phyloP scores from a whole-genome alignment of 2,113 vertebrate species.

The Sula dactylatra region DNA sequence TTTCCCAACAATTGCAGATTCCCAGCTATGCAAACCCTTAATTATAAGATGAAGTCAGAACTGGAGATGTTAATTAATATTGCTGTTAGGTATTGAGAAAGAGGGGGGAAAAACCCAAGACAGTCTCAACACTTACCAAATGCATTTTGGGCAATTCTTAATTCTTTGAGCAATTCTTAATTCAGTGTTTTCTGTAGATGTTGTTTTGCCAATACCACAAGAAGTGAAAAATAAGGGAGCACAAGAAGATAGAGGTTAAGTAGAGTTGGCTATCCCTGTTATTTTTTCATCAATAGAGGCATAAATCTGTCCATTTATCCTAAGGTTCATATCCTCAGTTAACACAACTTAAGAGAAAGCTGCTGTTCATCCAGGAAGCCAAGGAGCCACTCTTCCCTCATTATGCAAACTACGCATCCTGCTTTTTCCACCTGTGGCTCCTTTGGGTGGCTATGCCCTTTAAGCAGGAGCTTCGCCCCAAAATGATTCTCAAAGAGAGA shows the following conservation, averaged over 20 bases:
- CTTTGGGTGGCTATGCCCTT: not conserved
- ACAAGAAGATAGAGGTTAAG: not conserved
- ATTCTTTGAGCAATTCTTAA: not conserved
- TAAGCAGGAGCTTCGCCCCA: not conserved
- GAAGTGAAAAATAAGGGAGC: not conserved
- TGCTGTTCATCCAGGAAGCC: not conserved
- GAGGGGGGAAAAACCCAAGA: not conserved
- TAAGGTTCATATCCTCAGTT: not conserved
- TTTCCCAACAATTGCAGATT: constrained; percentile 2
- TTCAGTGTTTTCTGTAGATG: not conserved
- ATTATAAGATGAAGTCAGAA: not conserved
- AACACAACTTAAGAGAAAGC: not conserved
- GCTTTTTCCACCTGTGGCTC: not conserved
- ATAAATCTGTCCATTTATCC: not conserved
- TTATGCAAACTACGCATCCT: not conserved
- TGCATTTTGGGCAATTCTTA: not conserved
- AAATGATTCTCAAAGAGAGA: not conserved
- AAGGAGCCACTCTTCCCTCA: not conserved
- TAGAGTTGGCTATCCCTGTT: not conserved
- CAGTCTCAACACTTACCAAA: not conserved
- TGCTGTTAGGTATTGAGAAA: not conserved
- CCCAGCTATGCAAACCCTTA: not conserved
- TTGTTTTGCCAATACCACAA: not conserved
- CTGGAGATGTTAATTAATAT: not conserved
- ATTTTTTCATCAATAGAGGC: not conserved